phyloP scores from a whole-genome alignment of 2,113 vertebrate genomes.

The Hypocryptadius cinnamomeus region DNA sequence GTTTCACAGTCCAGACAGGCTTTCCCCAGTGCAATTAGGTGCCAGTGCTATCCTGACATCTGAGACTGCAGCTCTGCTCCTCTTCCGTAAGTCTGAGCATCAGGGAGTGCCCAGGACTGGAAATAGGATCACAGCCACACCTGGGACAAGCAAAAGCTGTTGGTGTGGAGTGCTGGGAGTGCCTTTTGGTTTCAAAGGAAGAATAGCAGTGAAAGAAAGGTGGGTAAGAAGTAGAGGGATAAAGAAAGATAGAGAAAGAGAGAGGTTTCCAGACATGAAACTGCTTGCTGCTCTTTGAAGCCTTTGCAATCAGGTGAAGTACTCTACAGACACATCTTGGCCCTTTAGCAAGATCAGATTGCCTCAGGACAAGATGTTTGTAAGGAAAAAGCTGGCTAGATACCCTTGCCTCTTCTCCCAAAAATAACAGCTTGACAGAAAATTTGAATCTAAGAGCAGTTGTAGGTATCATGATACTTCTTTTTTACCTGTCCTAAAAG shows the following conservation, averaged over 20 bases:
- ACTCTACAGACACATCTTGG: neutral
- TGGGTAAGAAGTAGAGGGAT: neutral
- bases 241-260: neutral
- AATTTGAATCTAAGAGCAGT: neutral
- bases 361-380: neutral
- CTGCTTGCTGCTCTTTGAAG: neutral
- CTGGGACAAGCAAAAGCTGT: neutral
- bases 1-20: neutral
- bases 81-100: neutral
- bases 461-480: neutral
- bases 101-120: neutral
- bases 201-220: neutral
- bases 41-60: neutral
- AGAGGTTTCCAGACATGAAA: neutral
- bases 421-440: neutral
- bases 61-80: neutral
- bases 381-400: neutral
- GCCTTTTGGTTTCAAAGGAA: neutral
- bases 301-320: neutral
- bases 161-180: neutral
- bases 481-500: neutral
- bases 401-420: neutral
- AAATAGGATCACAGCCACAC: neutral
- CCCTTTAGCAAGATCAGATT: neutral
- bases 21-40: neutral